Evolutionary conservation across 2,113 vertebrate genomes (phyloP).

Genomic region (Oryzias celebensis): DNA sequence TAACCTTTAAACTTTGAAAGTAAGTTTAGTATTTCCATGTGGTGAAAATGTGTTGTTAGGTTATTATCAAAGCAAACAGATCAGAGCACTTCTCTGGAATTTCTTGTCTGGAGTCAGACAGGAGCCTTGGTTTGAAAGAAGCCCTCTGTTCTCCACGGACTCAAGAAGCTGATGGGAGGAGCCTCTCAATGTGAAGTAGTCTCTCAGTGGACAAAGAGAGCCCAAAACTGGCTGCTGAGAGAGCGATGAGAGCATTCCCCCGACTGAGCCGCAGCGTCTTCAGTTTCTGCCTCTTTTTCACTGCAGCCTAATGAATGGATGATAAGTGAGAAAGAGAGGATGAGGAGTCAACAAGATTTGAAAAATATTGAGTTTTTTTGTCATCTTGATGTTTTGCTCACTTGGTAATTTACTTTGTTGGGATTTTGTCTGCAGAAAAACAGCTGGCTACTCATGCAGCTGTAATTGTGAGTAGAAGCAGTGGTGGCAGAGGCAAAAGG

Average conservation of each 20-base stretch:
- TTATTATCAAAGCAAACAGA: constrained; percentile 56
- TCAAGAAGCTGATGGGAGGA: constrained; percentile 71
- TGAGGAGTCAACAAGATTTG: constrained; percentile 1
- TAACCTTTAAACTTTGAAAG: constrained; percentile 50
- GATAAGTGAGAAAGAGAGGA: constrained; percentile 30
- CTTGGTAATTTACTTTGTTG: no score
- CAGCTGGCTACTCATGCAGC: no score
- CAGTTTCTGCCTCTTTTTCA: constrained; percentile 69
- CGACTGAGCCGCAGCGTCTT: constrained; percentile 45
- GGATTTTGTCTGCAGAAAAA: no score
- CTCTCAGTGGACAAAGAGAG: constrained; percentile 65
- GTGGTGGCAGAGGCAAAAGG: no score
- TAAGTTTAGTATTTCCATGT: constrained; percentile 40
- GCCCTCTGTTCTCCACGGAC: constrained; percentile 72
- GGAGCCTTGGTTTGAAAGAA: constrained; percentile 60
- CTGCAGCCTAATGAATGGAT: constrained; percentile 38
- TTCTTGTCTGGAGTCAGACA: constrained; percentile 61
- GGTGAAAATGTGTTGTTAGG: constrained; percentile 19
- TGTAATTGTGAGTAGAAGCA: no score
- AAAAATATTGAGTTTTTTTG: background rate
- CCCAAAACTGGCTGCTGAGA: constrained; percentile 60
- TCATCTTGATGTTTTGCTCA: no score
- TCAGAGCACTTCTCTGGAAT: constrained; percentile 64
- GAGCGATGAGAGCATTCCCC: constrained; percentile 64
- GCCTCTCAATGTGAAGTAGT: constrained; percentile 75